phyloP scores from a whole-genome alignment of 2,888 invertebrate genomes.

The Auanema sp. region DNA sequence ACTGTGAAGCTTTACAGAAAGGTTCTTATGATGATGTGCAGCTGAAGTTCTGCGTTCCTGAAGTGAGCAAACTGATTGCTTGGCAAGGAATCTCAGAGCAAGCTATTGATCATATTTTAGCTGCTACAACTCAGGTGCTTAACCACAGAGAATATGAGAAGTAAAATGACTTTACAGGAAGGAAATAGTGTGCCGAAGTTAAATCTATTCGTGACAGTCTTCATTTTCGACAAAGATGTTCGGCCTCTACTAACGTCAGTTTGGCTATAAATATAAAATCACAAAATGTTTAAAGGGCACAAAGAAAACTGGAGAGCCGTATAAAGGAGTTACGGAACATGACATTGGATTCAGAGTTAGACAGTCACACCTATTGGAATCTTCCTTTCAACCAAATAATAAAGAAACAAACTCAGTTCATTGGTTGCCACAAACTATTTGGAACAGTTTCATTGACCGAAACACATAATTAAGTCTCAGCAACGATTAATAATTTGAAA shows the following conservation, averaged over 20 bases:
- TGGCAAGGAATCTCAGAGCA: conserved; percentile 47
- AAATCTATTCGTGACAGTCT: conserved; percentile 47
- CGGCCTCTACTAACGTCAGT: conserved; percentile 35
- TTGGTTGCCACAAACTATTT: conserved; percentile 46
- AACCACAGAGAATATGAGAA: not conserved
- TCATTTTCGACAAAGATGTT: conserved; percentile 57
- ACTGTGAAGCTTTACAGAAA: conserved; percentile 24
- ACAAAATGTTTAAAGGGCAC: conserved; percentile 27
- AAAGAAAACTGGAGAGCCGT: conserved; percentile 37
- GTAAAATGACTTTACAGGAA: conserved; percentile 22
- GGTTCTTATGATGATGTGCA: conserved; percentile 60
- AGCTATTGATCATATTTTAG: conserved; percentile 39
- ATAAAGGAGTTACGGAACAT: conserved; percentile 33
- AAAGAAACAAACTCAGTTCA: conserved; percentile 37
- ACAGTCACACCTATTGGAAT: conserved; percentile 42
- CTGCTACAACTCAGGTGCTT: conserved; percentile 33
- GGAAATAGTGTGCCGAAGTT: conserved; percentile 39
- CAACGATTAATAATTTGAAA: too few relatives aligned
- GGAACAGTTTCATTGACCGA: conserved; percentile 43
- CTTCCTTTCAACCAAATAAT: conserved; percentile 47
- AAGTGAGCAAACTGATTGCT: conserved; percentile 45
- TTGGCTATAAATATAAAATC: not conserved
- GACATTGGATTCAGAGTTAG: conserved; percentile 32
- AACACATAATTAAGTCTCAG: conserved; percentile 10
- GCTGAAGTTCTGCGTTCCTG: conserved; percentile 57